Conservation (phyloP, 1,140 invertebrate genomes). For the Acyrthosiphon pisum region DNA sequence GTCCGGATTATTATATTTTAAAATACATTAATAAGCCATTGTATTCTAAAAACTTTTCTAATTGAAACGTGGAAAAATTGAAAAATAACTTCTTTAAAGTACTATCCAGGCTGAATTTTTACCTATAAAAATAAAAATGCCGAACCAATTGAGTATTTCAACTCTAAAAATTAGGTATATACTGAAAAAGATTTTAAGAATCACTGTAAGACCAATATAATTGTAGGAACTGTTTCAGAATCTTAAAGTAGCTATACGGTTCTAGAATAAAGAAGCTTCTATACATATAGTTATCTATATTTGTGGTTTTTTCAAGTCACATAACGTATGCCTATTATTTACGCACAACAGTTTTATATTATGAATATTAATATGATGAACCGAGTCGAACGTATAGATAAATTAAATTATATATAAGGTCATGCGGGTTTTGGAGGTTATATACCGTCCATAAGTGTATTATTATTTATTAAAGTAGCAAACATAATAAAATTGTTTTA, state of each 20-base stretch:
- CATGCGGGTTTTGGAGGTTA: constrained; percentile 5
- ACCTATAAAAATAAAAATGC: too few species aligned
- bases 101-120: too few species aligned
- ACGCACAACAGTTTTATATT: not conserved
- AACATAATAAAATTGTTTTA: constrained; percentile 20
- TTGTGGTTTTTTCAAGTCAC: not conserved
- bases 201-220: not conserved
- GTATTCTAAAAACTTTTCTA: too few species aligned
- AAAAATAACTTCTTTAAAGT: too few species aligned
- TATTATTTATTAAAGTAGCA: constrained; percentile 4
- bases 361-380: constrained; percentile 11
- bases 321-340: not conserved
- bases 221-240: not conserved
- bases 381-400: not conserved
- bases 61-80: too few species aligned
- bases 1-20: too few species aligned
- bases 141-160: not conserved
- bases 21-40: too few species aligned
- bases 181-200: not conserved
- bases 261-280: not conserved
- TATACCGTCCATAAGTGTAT: not conserved
- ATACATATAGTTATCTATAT: not conserved
- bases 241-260: not conserved
- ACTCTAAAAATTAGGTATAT: not conserved
- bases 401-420: constrained; percentile 4